Conservation (phyloP, 35 echinoderm and acorn worm species). For the Apostichopus parvimensis region DNA sequence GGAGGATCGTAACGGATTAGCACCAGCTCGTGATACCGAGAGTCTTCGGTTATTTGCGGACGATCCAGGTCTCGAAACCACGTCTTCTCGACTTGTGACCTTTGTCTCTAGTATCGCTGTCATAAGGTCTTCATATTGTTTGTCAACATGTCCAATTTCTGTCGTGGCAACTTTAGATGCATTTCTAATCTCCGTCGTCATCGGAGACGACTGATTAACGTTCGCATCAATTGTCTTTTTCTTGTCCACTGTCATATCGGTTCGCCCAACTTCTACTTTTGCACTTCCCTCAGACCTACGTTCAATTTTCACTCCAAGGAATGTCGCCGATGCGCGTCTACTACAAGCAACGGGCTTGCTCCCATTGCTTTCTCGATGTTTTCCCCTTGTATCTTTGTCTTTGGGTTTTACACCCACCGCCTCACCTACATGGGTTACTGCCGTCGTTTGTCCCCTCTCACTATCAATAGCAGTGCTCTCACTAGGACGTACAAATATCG, state of each 20-base stretch:
- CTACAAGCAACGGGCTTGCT: background rate
- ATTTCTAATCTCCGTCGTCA: background rate
- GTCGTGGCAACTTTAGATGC: background rate
- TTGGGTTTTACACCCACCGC: background rate
- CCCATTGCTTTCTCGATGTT: background rate
- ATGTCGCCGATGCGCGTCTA: background rate
- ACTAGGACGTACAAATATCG: conserved; percentile 34
- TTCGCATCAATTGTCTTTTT: background rate
- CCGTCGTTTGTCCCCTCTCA: background rate
- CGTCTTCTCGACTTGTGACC: background rate
- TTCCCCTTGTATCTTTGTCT: background rate
- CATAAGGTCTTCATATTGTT: background rate
- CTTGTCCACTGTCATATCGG: background rate
- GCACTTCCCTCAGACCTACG: background rate
- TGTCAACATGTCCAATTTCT: background rate
- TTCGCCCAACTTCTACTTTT: background rate
- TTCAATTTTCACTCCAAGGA: background rate
- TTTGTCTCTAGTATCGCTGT: background rate
- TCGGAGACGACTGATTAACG: background rate
- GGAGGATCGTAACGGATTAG: background rate
- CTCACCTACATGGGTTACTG: background rate
- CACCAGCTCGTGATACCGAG: background rate
- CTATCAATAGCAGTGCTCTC: conserved; percentile 21
- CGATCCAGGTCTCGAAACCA: background rate
- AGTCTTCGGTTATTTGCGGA: background rate